Percentiles rank a stretch among this genome's conserved stretches.
Conservation (phyloP, 2,888 invertebrate genomes). For the Eilema depressum region DNA sequence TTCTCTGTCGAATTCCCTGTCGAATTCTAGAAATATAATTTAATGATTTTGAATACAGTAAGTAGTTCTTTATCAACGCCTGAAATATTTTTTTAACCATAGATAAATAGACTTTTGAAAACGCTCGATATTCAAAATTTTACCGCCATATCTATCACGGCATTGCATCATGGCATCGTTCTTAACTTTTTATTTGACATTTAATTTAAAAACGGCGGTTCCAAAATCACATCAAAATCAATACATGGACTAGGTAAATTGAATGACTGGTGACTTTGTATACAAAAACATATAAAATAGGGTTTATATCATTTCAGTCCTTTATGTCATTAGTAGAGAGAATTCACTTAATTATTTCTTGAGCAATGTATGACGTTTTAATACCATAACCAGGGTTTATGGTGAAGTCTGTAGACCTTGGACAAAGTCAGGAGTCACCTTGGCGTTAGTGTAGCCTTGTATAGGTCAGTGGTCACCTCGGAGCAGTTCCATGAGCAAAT, state of each 20-base stretch:
- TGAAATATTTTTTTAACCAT: slow-evolving; percentile 41
- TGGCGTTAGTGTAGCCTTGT: slow-evolving; percentile 16
- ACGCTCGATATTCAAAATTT: slow-evolving; percentile 2
- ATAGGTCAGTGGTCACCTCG: slow-evolving; percentile 94
- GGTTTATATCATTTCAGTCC: slow-evolving; percentile 34
- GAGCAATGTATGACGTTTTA: slow-evolving; percentile 57
- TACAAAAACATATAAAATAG: slow-evolving; percentile 38
- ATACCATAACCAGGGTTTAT: slow-evolving; percentile 25
- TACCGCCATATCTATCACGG: neutral
- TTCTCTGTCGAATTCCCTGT: slow-evolving; percentile 10
- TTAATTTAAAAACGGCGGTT: slow-evolving; percentile 15
- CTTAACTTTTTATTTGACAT: neutral
- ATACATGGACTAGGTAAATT: slow-evolving; percentile 35
- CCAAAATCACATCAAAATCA: slow-evolving; percentile 10
- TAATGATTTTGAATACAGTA: slow-evolving; percentile 51
- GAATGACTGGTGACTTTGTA: slow-evolving; percentile 29
- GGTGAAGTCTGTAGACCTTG: slow-evolving; percentile 26
- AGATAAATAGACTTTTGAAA: neutral
- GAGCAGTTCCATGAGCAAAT: slow-evolving; percentile 97
- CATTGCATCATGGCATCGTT: neutral
- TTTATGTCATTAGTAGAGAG: slow-evolving; percentile 48
- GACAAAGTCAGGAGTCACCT: slow-evolving; percentile 29
- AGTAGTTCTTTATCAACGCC: slow-evolving; percentile 62
- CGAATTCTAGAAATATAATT: slow-evolving; percentile 25
- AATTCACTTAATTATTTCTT: slow-evolving; percentile 56